phyloP scores from a whole-genome alignment of 2,797 vertebrate genomes.

The Atherinosoma microstoma region DNA sequence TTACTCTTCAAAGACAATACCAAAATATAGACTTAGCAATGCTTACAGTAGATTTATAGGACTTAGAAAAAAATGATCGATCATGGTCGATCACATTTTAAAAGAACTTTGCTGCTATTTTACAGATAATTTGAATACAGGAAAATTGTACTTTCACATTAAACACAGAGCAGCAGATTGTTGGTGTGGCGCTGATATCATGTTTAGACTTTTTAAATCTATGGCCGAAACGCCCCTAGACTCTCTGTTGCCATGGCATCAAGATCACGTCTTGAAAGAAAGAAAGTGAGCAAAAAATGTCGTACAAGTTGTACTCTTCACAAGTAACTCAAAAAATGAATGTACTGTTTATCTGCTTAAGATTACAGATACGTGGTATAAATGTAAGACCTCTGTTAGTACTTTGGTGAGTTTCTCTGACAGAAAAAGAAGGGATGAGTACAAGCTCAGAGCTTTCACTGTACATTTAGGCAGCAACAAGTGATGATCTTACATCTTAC shows the following conservation, averaged over 20 bases:
- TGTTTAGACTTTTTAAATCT: neutral
- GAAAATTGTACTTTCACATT: neutral
- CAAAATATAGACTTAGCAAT: too few relatives aligned
- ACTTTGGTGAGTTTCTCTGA: neutral
- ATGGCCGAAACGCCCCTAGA: neutral
- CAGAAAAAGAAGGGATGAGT: too few relatives aligned
- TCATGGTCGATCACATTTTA: too few relatives aligned
- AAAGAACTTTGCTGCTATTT: too few relatives aligned
- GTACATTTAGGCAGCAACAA: too few relatives aligned
- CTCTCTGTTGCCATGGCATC: conserved; percentile 5
- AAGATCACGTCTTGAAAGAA: neutral
- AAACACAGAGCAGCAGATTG: neutral
- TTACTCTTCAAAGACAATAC: too few relatives aligned
- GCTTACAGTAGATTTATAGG: too few relatives aligned
- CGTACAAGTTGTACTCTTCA: neutral
- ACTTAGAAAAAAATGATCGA: too few relatives aligned
- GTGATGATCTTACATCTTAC: too few relatives aligned
- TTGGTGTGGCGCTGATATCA: neutral
- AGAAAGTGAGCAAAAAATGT: conserved; percentile 7
- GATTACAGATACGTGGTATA: neutral
- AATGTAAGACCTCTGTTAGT: neutral
- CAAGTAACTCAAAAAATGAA: neutral
- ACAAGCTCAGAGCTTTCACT: neutral
- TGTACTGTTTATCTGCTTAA: neutral
- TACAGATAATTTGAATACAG: neutral